Evolutionary conservation across 2,113 vertebrate genomes (phyloP).

Genomic region (Rhabdornis inornatus): DNA sequence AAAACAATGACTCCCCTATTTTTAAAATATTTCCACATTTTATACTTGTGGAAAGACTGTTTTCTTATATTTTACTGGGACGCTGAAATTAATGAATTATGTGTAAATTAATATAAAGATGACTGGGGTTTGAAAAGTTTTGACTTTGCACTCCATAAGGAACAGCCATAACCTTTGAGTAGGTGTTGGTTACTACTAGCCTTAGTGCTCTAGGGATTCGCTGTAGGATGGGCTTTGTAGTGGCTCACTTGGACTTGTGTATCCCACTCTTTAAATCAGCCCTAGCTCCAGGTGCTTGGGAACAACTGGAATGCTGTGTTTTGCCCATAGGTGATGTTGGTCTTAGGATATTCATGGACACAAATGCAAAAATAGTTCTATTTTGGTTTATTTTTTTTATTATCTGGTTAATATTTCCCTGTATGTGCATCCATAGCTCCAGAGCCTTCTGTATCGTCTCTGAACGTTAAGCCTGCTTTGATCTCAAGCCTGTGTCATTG

Average conservation of each 20-base stretch:
- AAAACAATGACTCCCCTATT: constrained; percentile 60
- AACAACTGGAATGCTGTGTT: constrained; percentile 20
- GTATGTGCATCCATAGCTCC: constrained; percentile 43
- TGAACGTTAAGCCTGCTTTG: constrained; percentile 37
- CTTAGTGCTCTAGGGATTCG: constrained; percentile 35
- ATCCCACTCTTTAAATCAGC: constrained; percentile 20
- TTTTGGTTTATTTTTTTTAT: background rate
- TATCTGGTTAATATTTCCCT: constrained; percentile 36
- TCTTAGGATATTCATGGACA: constrained; percentile 47
- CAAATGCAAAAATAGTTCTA: constrained; percentile 2
- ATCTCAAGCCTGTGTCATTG: constrained; percentile 36
- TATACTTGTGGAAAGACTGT: constrained; percentile 79
- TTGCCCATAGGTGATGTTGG: background rate
- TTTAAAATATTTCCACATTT: constrained; percentile 75
- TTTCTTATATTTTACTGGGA: constrained; percentile 75
- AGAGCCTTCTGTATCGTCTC: constrained; percentile 46
- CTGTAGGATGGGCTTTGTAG: constrained; percentile 51
- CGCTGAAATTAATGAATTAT: constrained; percentile 66
- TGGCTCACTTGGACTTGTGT: constrained; percentile 45
- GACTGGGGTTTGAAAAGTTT: constrained; percentile 56
- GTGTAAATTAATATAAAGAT: constrained; percentile 64
- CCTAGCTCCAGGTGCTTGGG: constrained; percentile 46
- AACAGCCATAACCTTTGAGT: constrained; percentile 60
- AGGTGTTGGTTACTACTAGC: constrained; percentile 34
- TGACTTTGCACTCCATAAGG: constrained; percentile 73